A percentile compares a stretch with the other conserved stretches of the same genome.
Conservation (phyloP, 2,797 vertebrate genomes). For the Champsocephalus gunnari region DNA sequence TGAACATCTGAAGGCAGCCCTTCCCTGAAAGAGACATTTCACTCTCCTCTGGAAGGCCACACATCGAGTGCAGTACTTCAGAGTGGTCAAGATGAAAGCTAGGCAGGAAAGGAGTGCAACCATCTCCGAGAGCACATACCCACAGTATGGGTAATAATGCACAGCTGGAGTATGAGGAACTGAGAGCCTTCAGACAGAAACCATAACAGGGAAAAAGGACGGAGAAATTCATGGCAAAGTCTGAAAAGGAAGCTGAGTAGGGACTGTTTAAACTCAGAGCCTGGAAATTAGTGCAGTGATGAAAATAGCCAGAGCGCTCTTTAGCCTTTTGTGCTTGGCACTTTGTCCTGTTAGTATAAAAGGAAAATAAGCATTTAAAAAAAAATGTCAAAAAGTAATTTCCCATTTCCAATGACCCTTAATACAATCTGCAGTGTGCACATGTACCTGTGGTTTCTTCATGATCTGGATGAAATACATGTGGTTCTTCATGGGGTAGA, state of each 20-base stretch:
- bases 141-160: constrained; percentile 83
- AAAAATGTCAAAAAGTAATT: background rate
- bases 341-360: background rate
- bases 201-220: constrained; percentile 54
- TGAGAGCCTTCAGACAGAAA: constrained; percentile 61
- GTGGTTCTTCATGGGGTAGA: constrained; percentile 98
- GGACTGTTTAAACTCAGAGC: constrained; percentile 23
- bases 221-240: constrained; percentile 37
- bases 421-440: constrained; percentile 53
- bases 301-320: constrained; percentile 19
- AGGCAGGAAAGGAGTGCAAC: constrained; percentile 65
- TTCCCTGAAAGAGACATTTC: constrained; percentile 40
- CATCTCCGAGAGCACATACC: constrained; percentile 79
- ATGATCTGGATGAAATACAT: constrained; percentile 97
- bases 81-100: constrained; percentile 82
- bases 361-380: background rate
- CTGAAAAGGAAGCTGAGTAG: constrained; percentile 15
- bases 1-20: constrained; percentile 36
- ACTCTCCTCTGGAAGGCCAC: constrained; percentile 44
- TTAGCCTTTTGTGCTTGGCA: background rate
- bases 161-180: constrained; percentile 55
- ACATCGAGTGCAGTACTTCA: constrained; percentile 57
- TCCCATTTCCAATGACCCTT: background rate
- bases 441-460: constrained; percentile 98
- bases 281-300: constrained; percentile 17